Evolutionary conservation across 2,797 vertebrate genomes (phyloP), one percentile per base, ranked within the genome.

Genomic region (Poecile montanus): DNA sequence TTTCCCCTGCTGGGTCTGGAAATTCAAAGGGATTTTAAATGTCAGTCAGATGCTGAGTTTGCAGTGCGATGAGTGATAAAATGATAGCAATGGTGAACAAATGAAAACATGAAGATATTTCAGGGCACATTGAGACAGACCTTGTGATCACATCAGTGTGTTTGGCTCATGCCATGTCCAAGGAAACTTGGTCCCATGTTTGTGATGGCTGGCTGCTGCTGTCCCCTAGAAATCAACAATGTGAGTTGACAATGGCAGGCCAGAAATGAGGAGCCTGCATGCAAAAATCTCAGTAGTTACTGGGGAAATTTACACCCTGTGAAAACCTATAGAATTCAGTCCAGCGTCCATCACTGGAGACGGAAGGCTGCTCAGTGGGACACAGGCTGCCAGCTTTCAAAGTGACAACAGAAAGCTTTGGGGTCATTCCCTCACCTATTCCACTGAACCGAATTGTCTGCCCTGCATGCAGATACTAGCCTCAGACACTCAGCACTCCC

Each of bases 111-210:
- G 8, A 53, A 79, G 72, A 6, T 38, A 8, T 65, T 66, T 74
- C 53, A 42, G 66, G 44, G 44, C 42, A 12, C 0, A 0, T 2
- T 45, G 76, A 57, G 58, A 26, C 26, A 48, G 29, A 17, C 20
- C 23, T 19, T 57, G 60, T 16, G 54, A 12, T 75, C 72, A 11
- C 11, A 23, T 18, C 40, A 13, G 17, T 6, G 36, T 19, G 83
- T 60, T 47, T 3, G 32, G 75, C 45, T 65, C 25, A 16, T 0
- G 0, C 48, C 0, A 0, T 10, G 8, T 8, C 56, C 61, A 14
- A 11, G 30, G 32, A 36, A 63, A 20, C 27, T 51, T 30, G 76
- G 17, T 74, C 36, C 30, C n/a, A 0, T 13, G n/a, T 58, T 51
- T 68, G 58, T 3, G 6, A 22, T 44, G 67, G 21, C 30, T n/a